Evolutionary conservation across 1,140 invertebrate species (phyloP), one percentile per base, ranked within the genome.

Genomic region (Cyphomyrmex costatus): DNA sequence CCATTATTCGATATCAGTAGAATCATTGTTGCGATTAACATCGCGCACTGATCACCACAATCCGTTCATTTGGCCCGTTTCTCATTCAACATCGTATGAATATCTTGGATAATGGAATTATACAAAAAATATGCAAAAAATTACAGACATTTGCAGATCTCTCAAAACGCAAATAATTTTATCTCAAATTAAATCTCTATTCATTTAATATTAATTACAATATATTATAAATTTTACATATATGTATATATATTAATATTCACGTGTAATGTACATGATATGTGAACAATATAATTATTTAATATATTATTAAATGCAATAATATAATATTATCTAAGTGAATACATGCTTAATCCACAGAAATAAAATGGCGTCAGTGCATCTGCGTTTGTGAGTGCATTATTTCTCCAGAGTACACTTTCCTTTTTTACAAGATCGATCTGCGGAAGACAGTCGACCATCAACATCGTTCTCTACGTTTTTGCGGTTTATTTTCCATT

Each of bases 1-100:
- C 27, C 79, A 74, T 83, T 74, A 83, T 83, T 83, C 79, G 68
- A 74, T 14, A 82, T 16, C 79, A 60, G 66, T 27, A n/a, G 33
- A 83, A 83, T 60, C 63, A 42, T 56, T 80, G 27, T 24, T 24
- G 33, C 49, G 53, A 80, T 80, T 70, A 78, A 80, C 49, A 56
- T 36, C 19, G 24, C 10, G 49, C 46, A 27, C 16, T 36, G 61
- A 79, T 68, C 61, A 79, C 12, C 19, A 7, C 24, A 24, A 83
- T 60, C 24, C 4, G 8, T 73, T 73, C 24, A 24, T 51, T 61
- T 24, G 14, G 16, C 46, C 30, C 21, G 14, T 73, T 33, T 33
- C 65, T 70, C 21, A n/a, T 12, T 27, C 14, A 33, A 79, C 27
- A 56, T 2, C n/a, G 19, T 12, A 33, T n/a, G 16, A 36, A 58